Base-by-base conservation (phyloP, 64 coral and sea anemone species). In the Acropora yongei region DNA sequence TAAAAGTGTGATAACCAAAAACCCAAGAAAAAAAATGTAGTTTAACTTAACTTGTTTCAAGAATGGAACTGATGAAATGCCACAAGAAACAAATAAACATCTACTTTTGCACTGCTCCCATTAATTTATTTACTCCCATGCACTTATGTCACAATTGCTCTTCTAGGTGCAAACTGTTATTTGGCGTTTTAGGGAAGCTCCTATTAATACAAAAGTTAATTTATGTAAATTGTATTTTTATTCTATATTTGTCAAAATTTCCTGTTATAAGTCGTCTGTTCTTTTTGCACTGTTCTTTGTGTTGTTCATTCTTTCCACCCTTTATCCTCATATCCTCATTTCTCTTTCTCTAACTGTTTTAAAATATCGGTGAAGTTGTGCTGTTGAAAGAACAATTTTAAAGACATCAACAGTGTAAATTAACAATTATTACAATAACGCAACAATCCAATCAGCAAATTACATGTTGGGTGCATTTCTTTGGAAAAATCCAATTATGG, bases 51-150 rank as follows among this genome's bases (percentile, higher is more conserved):
- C 58, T 63, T 63, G 58, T 63, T 63, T 63, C 58, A 63, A 63
- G 58, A 63, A 63, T 44, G 40, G 73, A 75, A 43, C 42, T 74
- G 71, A 74, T 75, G 73, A 75, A 75, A 42, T 13, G 73, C 73
- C 39, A 75, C 44, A 75, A 75, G 11, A 47, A 75, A 75, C 73
- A 75, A 44, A 75, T 75, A 75, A 44, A 75, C 1, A 75, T 43
- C 42, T 75, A 75, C 42, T 75, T 75, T 63, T 63, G 58, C 58
- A 63, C 58, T 63, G 58, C 58, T 63, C 0, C 58, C 8, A 63
- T 63, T 63, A 63, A 63, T 63, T 63, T 63, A 63, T 63, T 63
- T 63, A 63, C 58, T 63, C 58, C 6, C 0, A 63, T 63, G 58
- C 58, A 63, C 58, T 63, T 63, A 63, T 63, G 58, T 12, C 58